Percentiles rank a stretch among this genome's conserved stretches.
Evolutionary conservation across 2,113 vertebrate species (phyloP).

Genomic region (Balaeniceps rex): DNA sequence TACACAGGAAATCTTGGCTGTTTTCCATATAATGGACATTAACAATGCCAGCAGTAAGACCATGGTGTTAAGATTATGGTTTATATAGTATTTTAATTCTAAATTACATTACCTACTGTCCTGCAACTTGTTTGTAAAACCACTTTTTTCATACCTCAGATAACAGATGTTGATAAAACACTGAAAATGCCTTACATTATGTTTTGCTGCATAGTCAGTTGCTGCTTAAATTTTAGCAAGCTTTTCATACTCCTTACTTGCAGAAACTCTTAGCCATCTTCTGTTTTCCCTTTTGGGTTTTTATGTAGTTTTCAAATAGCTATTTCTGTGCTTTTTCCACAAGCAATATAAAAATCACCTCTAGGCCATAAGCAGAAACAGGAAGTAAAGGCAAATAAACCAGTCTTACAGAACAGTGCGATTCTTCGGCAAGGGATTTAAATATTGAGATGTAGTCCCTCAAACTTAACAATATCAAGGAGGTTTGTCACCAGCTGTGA

Average conservation of each 20-base stretch:
- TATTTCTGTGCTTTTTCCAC: not conserved
- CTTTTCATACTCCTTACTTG: not conserved
- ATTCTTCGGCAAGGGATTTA: not conserved
- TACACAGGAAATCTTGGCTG: not conserved
- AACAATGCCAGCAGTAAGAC: not conserved
- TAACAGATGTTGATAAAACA: not conserved
- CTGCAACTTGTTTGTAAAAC: not conserved
- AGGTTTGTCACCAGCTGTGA: not conserved
- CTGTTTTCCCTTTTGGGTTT: not conserved
- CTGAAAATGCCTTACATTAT: not conserved
- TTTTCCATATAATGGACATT: not conserved
- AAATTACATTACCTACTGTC: not conserved
- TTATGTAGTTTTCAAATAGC: not conserved
- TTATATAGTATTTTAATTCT: not conserved
- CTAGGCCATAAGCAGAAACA: not conserved
- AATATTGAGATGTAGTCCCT: not conserved
- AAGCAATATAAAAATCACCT: not conserved
- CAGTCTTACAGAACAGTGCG: not conserved
- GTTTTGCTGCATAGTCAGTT: not conserved
- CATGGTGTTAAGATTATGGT: not conserved
- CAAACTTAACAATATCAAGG: not conserved
- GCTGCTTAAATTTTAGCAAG: not conserved
- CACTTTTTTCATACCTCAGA: not conserved
- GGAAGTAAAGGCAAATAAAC: not conserved
- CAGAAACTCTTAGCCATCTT: not conserved